Base-by-base conservation (phyloP, 2,888 invertebrate species). In the Autographa gamma region DNA sequence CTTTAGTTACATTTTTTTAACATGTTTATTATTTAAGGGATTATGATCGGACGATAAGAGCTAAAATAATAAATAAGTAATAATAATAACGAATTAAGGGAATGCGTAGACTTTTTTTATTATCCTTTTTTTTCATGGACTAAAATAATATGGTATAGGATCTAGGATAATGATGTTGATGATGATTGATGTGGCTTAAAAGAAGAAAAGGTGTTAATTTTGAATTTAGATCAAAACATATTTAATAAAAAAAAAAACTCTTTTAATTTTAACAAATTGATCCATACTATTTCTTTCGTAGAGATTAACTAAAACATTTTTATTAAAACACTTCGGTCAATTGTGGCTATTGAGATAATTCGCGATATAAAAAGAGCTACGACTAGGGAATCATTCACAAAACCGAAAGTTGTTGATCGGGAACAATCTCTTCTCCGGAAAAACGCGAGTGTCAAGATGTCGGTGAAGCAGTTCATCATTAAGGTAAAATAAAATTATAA, bases 311-410 rank as follows among this genome's bases (percentile, higher is more conserved):
- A 63, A 74, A 81, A 85, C 83, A 83, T 87, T 89, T 90, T 93
- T 89, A 90, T 86, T 88, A 90, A 88, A 92, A 86, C 86, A 88
- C 86, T 87, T 82, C 70, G 82, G 87, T 56, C 86, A 88, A 89
- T 90, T 86, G 88, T 86, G 80, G 84, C 74, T 82, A 85, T 87
- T 86, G 82, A 83, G 91, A 91, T 92, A 88, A 80, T 82, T 83
- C 72, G 38, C 41, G 77, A 87, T 94, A 94, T 93, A 94, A 93
- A 93, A 91, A 89, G 90, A 84, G 81, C 63, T 76, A 71, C 70
- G 13, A 73, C 73, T 48, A 70, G 62, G 69, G 69, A 78, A 71
- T 74, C 66, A 80, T 87, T 89, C 91, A 92, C 81, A 87, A 84
- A 84, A 77, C 63, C 34, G 16, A 56, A 60, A 31, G 63, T 56